phyloP scores from a whole-genome alignment of 1,140 invertebrate species.

The Meloidogyne floridensis region DNA sequence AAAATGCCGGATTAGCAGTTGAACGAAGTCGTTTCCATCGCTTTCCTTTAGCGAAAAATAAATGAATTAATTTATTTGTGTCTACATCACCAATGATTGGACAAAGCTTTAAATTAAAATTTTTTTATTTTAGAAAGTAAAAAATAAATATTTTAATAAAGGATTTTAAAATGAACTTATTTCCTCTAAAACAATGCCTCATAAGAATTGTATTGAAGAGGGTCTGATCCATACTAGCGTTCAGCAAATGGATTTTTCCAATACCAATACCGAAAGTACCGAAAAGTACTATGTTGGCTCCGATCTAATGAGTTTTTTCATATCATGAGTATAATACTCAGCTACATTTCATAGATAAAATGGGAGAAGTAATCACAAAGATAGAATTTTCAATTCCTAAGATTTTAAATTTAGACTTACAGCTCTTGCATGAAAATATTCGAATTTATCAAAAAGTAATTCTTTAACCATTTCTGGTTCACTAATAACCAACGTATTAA shows the following conservation, averaged over 20 bases:
- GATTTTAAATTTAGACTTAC: constrained; percentile 3
- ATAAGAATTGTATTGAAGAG: too few species aligned
- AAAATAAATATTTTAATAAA: neutral
- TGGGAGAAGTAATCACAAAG: neutral
- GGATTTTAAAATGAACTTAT: too few species aligned
- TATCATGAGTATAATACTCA: too few species aligned
- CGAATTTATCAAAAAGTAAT: constrained; percentile 35
- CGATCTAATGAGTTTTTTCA: too few species aligned
- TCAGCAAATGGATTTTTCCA: too few species aligned
- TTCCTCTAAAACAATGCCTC: neutral
- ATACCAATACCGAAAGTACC: too few species aligned
- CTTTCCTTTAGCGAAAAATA: constrained; percentile 56
- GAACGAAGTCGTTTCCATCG: constrained; percentile 67
- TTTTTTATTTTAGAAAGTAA: neutral
- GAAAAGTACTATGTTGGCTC: too few species aligned
- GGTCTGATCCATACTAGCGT: too few species aligned
- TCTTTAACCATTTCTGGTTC: constrained; percentile 32
- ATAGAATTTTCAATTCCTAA: too few species aligned
- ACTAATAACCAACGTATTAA: constrained; percentile 20
- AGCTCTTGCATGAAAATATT: constrained; percentile 30
- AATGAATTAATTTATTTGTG: constrained; percentile 33
- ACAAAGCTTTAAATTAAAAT: neutral
- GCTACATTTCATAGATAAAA: too few species aligned
- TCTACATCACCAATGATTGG: constrained; percentile 45
- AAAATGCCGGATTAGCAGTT: constrained; percentile 68